Base-by-base conservation (phyloP, 2,113 vertebrate species). In the Rhinopithecus roxellana region DNA sequence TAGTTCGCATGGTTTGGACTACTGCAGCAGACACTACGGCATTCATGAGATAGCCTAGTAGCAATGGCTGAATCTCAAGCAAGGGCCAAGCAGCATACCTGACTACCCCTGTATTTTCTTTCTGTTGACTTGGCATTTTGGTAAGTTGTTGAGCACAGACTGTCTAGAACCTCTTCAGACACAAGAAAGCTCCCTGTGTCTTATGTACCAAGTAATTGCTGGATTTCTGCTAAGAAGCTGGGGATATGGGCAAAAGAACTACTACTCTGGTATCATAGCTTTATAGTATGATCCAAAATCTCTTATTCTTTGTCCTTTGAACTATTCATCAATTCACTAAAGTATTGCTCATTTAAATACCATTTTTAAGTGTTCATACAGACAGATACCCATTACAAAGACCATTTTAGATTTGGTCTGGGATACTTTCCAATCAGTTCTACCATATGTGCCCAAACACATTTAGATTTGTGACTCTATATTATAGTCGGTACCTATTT, bases 401-500 rank as follows among this genome's bases (percentile, higher is more conserved):
- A 91, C 55, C 57, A 70, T 59, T 89, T 89, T 67, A 90, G 94
- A 96, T 50, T 77, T 88, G 48, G 48, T 74, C 70, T 84, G 57
- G 90, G 84, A 81, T 88, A 27, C 50, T 82, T 97, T 95, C 84
- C 72, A 89, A 86, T 70, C 88, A 82, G 72, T 89, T 84, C 70
- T 90, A 95, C 64, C 59, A 89, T 30, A 96, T 35, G 1, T 45
- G 83, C 11, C 89, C 78, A 91, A 38, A 78, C 69, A 95, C 75
- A 92, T 52, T 90, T 57, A 96, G 57, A 90, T 84, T 67, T 95
- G 35, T 92, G 90, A 96, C 50, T 96, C 52, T 43, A 95, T 8
- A 43, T 86, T 93, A 64, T 97, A 95, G 97, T 86, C 69, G 94
- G 89, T 99, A 99, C 99, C 99, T 98, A 99, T 99, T 98, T 99